These are phyloP conservation scores for Drosophila murphyi DNA, from an alignment of 1,140 invertebrate species.

Conservation along the genomic window DNA sequence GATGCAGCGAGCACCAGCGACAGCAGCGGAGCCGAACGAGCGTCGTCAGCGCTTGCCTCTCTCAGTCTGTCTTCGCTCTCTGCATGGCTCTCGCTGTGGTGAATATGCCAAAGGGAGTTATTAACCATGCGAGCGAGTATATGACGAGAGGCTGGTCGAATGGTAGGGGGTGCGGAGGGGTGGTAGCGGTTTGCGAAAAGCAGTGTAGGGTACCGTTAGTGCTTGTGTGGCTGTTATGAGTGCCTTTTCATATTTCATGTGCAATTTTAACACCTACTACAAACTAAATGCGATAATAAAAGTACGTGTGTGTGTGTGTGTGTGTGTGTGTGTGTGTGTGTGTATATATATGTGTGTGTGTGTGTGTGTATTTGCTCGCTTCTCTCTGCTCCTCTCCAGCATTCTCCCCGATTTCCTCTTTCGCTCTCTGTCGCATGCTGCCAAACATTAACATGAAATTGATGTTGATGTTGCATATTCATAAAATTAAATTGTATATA, in stretches of 20 bases:
- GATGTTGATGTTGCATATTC: constrained; percentile 71
- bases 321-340: constrained; percentile 8
- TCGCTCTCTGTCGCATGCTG: constrained; percentile 37
- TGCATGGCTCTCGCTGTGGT: constrained; percentile 27
- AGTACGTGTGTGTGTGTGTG: constrained; percentile 28
- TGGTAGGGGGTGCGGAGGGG: too few relatives aligned
- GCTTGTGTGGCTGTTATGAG: constrained; percentile 46
- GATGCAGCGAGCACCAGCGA: not conserved
- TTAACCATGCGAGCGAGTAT: constrained; percentile 16
- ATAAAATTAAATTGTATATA: constrained; percentile 57
- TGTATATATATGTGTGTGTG: constrained; percentile 8
- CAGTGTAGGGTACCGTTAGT: not conserved
- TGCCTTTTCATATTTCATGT: constrained; percentile 78
- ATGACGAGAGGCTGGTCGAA: too few relatives aligned
- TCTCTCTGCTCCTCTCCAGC: not conserved
- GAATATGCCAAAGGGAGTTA: constrained; percentile 43
- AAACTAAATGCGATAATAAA: constrained; percentile 69
- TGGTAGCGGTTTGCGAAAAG: not conserved
- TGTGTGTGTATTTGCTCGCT: constrained; percentile 13
- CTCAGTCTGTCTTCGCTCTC: constrained; percentile 10
- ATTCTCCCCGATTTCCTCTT: constrained; percentile 1
- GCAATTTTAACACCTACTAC: constrained; percentile 81
- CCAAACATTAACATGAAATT: constrained; percentile 57
- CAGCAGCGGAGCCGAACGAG: constrained; percentile 8
- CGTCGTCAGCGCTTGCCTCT: constrained; percentile 49